Evolutionary conservation across 2,113 vertebrate species (phyloP).

Genomic region (Indicator indicator): DNA sequence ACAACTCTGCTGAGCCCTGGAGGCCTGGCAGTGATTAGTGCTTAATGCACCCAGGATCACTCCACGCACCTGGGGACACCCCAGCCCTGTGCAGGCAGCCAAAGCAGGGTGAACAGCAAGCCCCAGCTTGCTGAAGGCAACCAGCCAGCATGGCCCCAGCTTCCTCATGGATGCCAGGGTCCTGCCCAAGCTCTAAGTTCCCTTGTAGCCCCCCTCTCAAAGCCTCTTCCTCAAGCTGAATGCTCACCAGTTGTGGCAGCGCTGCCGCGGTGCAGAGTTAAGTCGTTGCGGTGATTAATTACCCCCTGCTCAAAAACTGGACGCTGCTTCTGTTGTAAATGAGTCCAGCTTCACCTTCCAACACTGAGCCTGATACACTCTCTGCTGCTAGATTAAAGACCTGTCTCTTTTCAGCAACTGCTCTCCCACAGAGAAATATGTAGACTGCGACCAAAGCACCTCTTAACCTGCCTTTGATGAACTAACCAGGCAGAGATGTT

Average conservation of each 20-base stretch:
- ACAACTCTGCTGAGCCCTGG: background rate
- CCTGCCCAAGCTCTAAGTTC: background rate
- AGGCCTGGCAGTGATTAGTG: background rate
- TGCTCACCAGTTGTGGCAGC: background rate
- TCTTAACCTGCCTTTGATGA: conserved; percentile 12
- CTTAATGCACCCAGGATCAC: background rate
- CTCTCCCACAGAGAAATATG: background rate
- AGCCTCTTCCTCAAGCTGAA: accelerated
- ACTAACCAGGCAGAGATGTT: background rate
- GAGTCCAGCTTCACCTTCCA: conserved; percentile 43
- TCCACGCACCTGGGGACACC: background rate
- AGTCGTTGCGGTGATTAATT: conserved; percentile 38
- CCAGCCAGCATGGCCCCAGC: background rate
- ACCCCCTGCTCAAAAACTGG: conserved; percentile 19
- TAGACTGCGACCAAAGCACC: background rate
- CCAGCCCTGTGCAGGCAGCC: background rate
- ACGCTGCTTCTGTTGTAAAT: background rate
- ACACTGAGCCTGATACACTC: background rate
- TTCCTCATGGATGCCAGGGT: background rate
- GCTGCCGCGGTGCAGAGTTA: background rate
- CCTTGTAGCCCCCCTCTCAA: background rate
- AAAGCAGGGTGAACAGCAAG: background rate
- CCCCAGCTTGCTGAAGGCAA: background rate
- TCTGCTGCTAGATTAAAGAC: conserved; percentile 42
- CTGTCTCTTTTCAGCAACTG: background rate